Base-by-base conservation (phyloP, 23 tunicate genomes). In the Trididemnum nubilum region DNA sequence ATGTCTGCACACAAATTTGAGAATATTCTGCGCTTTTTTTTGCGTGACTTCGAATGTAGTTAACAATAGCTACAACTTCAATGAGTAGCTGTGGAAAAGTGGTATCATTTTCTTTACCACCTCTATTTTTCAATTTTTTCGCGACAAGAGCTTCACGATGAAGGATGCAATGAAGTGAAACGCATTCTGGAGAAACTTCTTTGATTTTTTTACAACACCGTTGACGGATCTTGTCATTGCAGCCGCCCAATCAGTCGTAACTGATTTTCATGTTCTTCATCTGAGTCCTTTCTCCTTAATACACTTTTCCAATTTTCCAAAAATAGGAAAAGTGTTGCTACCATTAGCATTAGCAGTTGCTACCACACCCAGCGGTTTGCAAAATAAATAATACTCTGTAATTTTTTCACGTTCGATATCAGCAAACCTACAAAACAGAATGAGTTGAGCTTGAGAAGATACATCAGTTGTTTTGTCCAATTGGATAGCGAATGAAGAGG, bases 21-120 rank as follows among this genome's bases (percentile, higher is more conserved):
- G 39, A 69, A 69, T 69, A 69, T 34, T 38, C 75, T 34, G 75
- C 75, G 75, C 75, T 69, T 69, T 69, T 69, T 69, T 69, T 29
- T n/a, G n/a, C n/a, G n/a, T n/a, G n/a, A n/a, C n/a, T n/a, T n/a
- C n/a, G n/a, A n/a, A n/a, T n/a, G n/a, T n/a, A n/a, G n/a, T n/a
- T n/a, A n/a, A n/a, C n/a, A n/a, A n/a, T n/a, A n/a, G n/a, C n/a
- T n/a, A n/a, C 75, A 69, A 69, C 75, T 69, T 69, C 75, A 36
- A 29, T 36, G 39, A 69, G 75, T 69, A 69, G 37, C 39, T 69
- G 30, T 69, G 75, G 19, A n/a, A 69, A 69, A n/a, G n/a, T n/a
- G n/a, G n/a, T n/a, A 69, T 69, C 75, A 69, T 69, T 69, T 69
- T 69, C 38, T 30, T 23, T 9, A 69, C 33, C 33, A 30, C 75